Percentiles rank a stretch among this genome's conserved stretches.
These are phyloP conservation scores for Tryphoninae sp. DNA, from an alignment of 2,888 invertebrate genomes.

Conservation along the genomic window DNA sequence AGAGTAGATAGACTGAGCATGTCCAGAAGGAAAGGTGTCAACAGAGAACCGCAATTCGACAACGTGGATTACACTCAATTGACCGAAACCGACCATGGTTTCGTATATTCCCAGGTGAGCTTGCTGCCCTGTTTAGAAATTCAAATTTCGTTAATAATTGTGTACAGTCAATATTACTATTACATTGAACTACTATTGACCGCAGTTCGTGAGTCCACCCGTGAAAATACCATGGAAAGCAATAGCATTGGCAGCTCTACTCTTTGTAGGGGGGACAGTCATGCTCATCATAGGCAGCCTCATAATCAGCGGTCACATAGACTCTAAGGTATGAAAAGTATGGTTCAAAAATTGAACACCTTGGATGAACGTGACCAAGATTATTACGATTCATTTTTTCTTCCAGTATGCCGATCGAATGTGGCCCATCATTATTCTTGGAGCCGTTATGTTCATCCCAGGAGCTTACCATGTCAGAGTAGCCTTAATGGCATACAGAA, in stretches of 20 bases:
- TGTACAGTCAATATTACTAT: neutral
- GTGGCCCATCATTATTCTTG: slow-evolving; percentile 94
- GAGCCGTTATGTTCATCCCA: slow-evolving; percentile 94
- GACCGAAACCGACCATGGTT: slow-evolving; percentile 85
- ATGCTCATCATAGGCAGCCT: slow-evolving; percentile 90
- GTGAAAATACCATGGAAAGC: slow-evolving; percentile 93
- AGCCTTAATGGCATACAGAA: slow-evolving; percentile 92
- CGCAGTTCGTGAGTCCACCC: slow-evolving; percentile 85
- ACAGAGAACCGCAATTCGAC: slow-evolving; percentile 81
- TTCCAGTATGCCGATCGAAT: slow-evolving; percentile 91
- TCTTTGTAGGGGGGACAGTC: slow-evolving; percentile 90
- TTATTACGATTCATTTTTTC: slow-evolving; percentile 45
- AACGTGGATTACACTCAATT: slow-evolving; percentile 85
- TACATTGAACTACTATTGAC: slow-evolving; percentile 11
- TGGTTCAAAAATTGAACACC: neutral
- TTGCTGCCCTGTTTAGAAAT: neutral
- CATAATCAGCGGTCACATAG: slow-evolving; percentile 91
- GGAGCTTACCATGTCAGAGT: slow-evolving; percentile 95
- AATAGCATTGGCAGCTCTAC: slow-evolving; percentile 88
- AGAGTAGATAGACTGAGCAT: slow-evolving; percentile 83
- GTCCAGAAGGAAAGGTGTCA: slow-evolving; percentile 84
- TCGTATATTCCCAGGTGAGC: slow-evolving; percentile 85
- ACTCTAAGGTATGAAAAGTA: slow-evolving; percentile 84
- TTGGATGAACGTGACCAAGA: neutral
- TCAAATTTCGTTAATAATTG: neutral